Percentiles rank a stretch among this genome's conserved stretches.
phyloP scores from a whole-genome alignment of 2,113 vertebrate species.

The Nibea coibor region DNA sequence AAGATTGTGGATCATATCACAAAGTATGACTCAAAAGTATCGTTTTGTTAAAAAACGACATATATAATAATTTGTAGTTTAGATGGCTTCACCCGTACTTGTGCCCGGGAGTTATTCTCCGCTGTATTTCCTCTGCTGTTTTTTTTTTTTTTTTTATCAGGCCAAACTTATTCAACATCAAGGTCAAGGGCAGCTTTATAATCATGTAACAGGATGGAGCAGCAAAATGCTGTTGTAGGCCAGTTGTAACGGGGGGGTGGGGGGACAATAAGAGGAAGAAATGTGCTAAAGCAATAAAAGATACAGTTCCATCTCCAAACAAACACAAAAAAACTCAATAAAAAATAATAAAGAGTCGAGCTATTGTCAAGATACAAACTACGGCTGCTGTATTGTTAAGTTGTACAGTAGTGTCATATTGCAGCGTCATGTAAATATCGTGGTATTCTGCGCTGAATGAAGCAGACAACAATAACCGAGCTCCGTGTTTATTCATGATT shows the following conservation, averaged over 20 bases:
- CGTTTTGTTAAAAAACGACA: neutral
- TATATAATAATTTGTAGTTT: neutral
- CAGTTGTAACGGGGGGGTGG: too few relatives aligned
- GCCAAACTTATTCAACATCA: constrained; percentile 40
- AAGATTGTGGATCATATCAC: neutral
- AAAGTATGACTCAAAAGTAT: neutral
- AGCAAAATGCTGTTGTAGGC: constrained; percentile 20
- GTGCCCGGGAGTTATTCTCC: constrained; percentile 25
- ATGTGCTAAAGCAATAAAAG: neutral
- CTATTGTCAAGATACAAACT: neutral
- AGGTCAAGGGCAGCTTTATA: constrained; percentile 52
- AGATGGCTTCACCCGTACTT: neutral
- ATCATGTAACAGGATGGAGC: constrained; percentile 32
- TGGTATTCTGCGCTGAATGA: neutral
- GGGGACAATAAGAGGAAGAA: neutral
- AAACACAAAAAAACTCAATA: neutral
- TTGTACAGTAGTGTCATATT: neutral
- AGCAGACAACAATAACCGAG: neutral
- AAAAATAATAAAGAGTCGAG: neutral
- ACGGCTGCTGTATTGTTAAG: neutral
- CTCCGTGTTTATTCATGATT: constrained; percentile 2
- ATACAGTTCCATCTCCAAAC: neutral
- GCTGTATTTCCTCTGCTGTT: constrained; percentile 44
- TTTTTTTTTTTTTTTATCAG: constrained; percentile 61
- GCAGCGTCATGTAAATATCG: constrained; percentile 3